phyloP scores from a whole-genome alignment of 2,797 vertebrate species.

The Gymnopithys bicolor region DNA sequence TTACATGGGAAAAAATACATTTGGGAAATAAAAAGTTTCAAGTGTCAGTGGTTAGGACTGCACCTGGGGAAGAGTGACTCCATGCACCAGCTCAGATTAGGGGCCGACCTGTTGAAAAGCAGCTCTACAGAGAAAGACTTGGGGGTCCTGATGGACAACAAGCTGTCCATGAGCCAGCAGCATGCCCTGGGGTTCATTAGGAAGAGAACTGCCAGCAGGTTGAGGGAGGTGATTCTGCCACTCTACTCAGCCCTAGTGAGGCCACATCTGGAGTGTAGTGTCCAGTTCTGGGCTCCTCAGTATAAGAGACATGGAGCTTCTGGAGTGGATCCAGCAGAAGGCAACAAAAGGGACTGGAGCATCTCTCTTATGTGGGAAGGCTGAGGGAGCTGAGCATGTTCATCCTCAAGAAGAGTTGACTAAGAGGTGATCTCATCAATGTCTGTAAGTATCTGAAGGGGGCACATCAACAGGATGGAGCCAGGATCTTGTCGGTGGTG shows the following conservation, averaged over 20 bases:
- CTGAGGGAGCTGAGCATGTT: background rate
- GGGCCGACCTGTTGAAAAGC: background rate
- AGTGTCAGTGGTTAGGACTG: background rate
- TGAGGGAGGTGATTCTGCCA: background rate
- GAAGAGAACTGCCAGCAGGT: background rate
- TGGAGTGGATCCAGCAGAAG: background rate
- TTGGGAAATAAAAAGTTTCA: background rate
- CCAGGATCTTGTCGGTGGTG: fast-evolving
- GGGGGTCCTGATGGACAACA: background rate
- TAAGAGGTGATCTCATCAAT: background rate
- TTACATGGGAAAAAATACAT: background rate
- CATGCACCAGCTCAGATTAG: background rate
- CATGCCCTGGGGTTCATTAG: background rate
- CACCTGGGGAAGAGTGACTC: background rate
- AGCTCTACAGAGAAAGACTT: background rate
- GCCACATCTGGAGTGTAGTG: background rate
- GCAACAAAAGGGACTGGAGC: background rate
- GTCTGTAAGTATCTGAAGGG: background rate
- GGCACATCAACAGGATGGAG: background rate
- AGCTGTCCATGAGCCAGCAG: background rate
- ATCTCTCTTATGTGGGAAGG: background rate
- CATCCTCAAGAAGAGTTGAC: background rate
- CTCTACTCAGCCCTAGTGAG: background rate
- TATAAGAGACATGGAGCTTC: background rate
- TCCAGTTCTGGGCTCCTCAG: background rate